These are phyloP conservation scores for human DNA, from an alignment of 2,113 vertebrate genomes.

Conservation along the genomic window GRCh38 chr9:74431001-74431500, in stretches of 20 bases:
- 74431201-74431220: slow-evolving; percentile 6
- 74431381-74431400: background rate
- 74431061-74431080: slow-evolving; percentile 42
- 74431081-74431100: background rate
- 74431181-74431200: background rate
- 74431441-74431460: background rate
- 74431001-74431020: slow-evolving; percentile 72
- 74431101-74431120: slow-evolving; percentile 16
- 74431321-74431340: background rate
- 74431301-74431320: background rate
- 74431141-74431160: background rate
- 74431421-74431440: background rate
- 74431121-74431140: background rate
- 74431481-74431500: background rate
- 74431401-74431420: background rate
- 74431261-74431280: background rate
- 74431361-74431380: background rate
- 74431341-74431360: background rate
- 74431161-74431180: background rate
- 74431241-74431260: slow-evolving; percentile 31
- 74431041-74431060: slow-evolving; percentile 34
- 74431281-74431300: background rate
- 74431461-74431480: background rate
- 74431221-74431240: background rate
- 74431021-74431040: slow-evolving; percentile 66